A percentile compares a stretch with the other conserved stretches of the same genome.
These are phyloP conservation scores for Callopanchax toddi DNA, from an alignment of 2,113 vertebrate genomes.

Conservation along the genomic window DNA sequence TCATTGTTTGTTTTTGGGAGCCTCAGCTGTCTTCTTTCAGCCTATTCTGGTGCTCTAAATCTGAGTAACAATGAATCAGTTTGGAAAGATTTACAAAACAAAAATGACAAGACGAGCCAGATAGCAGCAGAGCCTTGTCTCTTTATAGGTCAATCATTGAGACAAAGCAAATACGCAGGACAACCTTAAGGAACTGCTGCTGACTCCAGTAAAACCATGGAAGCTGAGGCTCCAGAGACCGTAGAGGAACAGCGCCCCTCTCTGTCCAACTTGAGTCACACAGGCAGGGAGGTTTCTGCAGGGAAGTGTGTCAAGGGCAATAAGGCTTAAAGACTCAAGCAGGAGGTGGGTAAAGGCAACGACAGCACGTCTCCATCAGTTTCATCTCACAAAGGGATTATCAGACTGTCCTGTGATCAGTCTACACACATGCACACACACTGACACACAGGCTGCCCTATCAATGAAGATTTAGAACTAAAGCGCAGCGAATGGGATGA, in stretches of 20 bases:
- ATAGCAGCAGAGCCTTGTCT: conserved; percentile 19
- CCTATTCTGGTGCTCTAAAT: conserved; percentile 25
- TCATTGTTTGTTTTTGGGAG: conserved; percentile 3
- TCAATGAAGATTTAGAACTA: conserved; percentile 55
- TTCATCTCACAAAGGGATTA: conserved; percentile 54
- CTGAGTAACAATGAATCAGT: conserved; percentile 24
- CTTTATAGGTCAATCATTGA: neutral
- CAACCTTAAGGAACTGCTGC: conserved; percentile 32
- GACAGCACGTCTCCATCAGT: conserved; percentile 56
- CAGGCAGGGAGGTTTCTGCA: neutral
- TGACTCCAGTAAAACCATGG: conserved; percentile 10
- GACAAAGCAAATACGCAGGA: neutral
- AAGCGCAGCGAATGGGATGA: conserved; percentile 37
- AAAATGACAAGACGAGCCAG: conserved; percentile 41
- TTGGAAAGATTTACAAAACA: conserved; percentile 43
- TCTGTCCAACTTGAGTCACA: conserved; percentile 41
- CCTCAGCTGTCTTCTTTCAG: conserved; percentile 1
- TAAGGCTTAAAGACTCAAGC: conserved; percentile 51
- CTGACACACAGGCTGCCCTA: conserved; percentile 28
- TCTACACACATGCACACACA: conserved; percentile 39
- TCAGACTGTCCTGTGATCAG: conserved; percentile 38
- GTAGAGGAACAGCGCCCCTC: conserved; percentile 61
- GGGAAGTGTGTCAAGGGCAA: conserved; percentile 52
- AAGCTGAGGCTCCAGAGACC: neutral
- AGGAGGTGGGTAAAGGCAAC: conserved; percentile 43